A percentile compares a stretch with the other conserved stretches of the same genome.
These are phyloP conservation scores for Sciurus carolinensis DNA, from an alignment of 2,797 vertebrate species.

Conservation along the genomic window DNA sequence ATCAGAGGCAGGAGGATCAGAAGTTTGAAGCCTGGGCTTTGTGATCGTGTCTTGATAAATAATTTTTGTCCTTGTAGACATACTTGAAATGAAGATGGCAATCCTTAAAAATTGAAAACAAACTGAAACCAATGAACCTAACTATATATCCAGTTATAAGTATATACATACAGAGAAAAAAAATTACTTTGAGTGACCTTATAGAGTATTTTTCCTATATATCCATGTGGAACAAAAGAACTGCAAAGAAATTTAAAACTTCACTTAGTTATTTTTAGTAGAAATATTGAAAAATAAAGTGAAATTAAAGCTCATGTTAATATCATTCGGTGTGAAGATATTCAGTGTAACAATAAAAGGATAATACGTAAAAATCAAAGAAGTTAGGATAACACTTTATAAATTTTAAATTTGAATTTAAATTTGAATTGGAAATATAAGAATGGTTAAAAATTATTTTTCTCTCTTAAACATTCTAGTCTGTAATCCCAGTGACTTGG, in stretches of 20 bases:
- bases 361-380: constrained; percentile 23
- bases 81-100: constrained; percentile 33
- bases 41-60: background rate
- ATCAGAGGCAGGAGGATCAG: background rate
- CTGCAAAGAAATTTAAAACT: constrained; percentile 40
- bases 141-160: background rate
- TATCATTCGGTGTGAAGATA: constrained; percentile 47
- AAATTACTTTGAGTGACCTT: constrained; percentile 44
- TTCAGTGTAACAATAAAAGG: background rate
- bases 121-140: background rate
- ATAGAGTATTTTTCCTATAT: constrained; percentile 31
- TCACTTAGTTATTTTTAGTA: constrained; percentile 28
- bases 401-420: no score
- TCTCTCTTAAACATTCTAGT: background rate
- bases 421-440: constrained; percentile 20
- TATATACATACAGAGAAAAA: background rate
- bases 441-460: constrained; percentile 40
- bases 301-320: constrained; percentile 24
- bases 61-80: background rate
- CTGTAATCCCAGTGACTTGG: background rate
- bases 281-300: constrained; percentile 9
- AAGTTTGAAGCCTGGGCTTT: background rate
- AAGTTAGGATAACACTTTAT: background rate
- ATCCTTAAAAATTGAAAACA: constrained; percentile 57
- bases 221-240: constrained; percentile 36